Conservation (phyloP, 2,888 invertebrate species). For the Spicauda simplicius region DNA sequence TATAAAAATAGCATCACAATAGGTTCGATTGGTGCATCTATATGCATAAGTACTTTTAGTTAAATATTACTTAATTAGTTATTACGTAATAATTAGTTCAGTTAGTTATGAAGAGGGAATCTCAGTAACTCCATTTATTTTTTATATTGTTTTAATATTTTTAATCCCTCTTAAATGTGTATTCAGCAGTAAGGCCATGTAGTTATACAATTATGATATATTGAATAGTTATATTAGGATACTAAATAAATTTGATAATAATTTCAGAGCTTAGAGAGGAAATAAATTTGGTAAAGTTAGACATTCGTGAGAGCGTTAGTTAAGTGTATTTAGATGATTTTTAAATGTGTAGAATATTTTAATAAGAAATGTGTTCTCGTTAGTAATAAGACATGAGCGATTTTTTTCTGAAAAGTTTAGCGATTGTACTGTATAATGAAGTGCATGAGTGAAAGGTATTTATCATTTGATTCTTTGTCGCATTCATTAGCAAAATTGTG, state of each 20-base stretch:
- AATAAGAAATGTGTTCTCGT: slow-evolving; percentile 67
- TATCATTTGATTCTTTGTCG: background rate
- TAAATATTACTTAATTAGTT: background rate
- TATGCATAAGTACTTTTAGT: slow-evolving; percentile 19
- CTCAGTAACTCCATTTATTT: slow-evolving; percentile 63
- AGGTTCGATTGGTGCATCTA: slow-evolving; percentile 17
- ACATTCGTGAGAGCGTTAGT: slow-evolving; percentile 35
- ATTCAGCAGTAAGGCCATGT: slow-evolving; percentile 43
- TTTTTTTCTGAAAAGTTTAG: slow-evolving; percentile 42
- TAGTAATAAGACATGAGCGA: slow-evolving; percentile 51
- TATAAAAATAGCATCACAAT: slow-evolving; percentile 23
- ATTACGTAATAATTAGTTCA: slow-evolving; percentile 12
- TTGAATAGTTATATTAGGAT: slow-evolving; percentile 44
- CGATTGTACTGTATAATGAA: slow-evolving; percentile 25
- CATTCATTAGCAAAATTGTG: background rate
- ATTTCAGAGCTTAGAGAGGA: slow-evolving; percentile 67
- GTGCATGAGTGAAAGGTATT: slow-evolving; percentile 1
- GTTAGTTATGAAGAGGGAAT: slow-evolving; percentile 50
- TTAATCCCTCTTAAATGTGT: slow-evolving; percentile 39
- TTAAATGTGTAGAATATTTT: slow-evolving; percentile 45
- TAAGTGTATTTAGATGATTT: slow-evolving; percentile 53
- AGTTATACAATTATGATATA: slow-evolving; percentile 44
- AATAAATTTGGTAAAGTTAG: slow-evolving; percentile 49
- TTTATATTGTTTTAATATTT: slow-evolving; percentile 24
- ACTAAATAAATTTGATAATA: slow-evolving; percentile 55